Evolutionary conservation across 2,888 invertebrate species (phyloP), one percentile per base, ranked within the genome.

Genomic region (Biston stratarius): DNA sequence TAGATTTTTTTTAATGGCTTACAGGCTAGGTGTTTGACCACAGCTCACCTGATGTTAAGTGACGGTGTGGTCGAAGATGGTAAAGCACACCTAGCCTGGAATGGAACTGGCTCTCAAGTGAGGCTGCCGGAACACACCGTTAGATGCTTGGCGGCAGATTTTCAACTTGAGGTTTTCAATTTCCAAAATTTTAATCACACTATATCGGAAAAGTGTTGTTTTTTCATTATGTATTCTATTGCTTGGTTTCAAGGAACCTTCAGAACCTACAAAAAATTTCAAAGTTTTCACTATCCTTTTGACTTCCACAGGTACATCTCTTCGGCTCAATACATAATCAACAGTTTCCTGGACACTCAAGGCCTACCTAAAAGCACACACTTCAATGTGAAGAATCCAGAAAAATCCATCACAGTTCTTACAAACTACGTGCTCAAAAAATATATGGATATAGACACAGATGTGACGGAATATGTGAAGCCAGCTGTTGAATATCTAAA

Each of bases 331-430:
- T 95, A 96, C 80, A 94, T 97, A 78, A 94, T 96, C 47, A 97
- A 97, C 88, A 95, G 96, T 53, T 96, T 97, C 86, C 89, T 97
- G 5, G 96, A 96, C 82, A 92, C 96, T 24, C 96, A 97, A 84
- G 97, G 97, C 60, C 95, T 96, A 61, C 97, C 97, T 0, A 96
- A 97, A 82, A 90, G 92, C 49, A 95, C 95, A 0, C 94, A 96
- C 78, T 96, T 97, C 81, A 96, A 97, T 81, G 92, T 96, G 45
- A 91, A 94, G 3, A 94, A 95, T 38, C 96, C 97, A 0, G 95
- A 95, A 1, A 96, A 97, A 75, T 96, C 97, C 14, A 91, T 97
- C 49, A 95, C 96, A 0, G 95, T 95, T 49, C 89, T 97, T 14
- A 86, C 95, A 12, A 96, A 97, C 86, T 95, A 96, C 69, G 94